Evolutionary conservation across 1,140 invertebrate genomes (phyloP), one percentile per base, ranked within the genome.

Genomic region (Chelonus insularis): DNA sequence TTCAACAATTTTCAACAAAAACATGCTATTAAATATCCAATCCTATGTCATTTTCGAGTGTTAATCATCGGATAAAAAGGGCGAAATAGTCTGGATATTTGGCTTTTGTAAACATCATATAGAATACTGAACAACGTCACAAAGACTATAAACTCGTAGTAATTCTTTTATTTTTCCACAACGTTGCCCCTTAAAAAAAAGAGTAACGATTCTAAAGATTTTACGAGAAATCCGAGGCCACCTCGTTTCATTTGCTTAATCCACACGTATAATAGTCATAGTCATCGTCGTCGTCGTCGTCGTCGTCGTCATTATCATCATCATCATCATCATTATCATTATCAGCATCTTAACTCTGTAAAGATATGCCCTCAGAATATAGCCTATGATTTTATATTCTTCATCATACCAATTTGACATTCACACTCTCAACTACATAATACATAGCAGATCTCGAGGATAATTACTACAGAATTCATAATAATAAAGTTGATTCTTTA

Each of bases 21-120:
- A 16, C 14, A 8, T 14, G 41, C 16, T 16, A 18, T 43, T 43
- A 43, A 43, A 16, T 29, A 29, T 14, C 16, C 41, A 8, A 43
- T 16, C 14, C 8, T 8, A 16, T 43, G 41, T 16, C n/a, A n/a
- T 16, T 14, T 16, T 16, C 12, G 7, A 16, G 48, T 36, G 48
- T 51, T 51, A 51, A 51, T 51, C 48, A 51, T 51, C 48, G 29
- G 21, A 51, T 51, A 9, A 45, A 45, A 45, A 51, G 48, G 48
- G 48, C 23, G 18, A 51, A 11, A 23, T 23, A 23, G n/a, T 29
- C 25, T 3, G 25, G n/a, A 34, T 34, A 51, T 16, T 51, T 34
- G 25, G 16, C 48, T 14, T 34, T 34, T 32, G 25, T 16, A 51
- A 51, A 32, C 23, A 34, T 7, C 14, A 23, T 32, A 32, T 48